Base-by-base conservation (phyloP, 2,797 vertebrate genomes). In the Artibeus lituratus region DNA sequence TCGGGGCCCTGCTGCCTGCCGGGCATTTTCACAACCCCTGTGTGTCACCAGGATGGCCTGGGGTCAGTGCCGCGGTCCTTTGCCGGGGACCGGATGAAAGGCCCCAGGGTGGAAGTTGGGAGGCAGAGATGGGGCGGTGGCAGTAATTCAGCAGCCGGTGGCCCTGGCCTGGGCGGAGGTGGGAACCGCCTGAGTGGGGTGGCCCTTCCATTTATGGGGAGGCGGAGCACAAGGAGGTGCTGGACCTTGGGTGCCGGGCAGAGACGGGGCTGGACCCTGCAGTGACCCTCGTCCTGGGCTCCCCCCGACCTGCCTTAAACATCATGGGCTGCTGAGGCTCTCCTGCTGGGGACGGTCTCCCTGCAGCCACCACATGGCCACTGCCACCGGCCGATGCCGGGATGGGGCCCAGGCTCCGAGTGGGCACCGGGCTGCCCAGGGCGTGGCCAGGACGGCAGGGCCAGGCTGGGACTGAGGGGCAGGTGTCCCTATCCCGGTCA, bases 401-500 rank as follows among this genome's bases (percentile, higher is more conserved):
- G 29, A 6, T 15, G 3, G 82, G 35, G 26, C 10, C 59, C 39
- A 26, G 82, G n/a, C 2, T 3, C 22, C 2, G 3, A 16, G 24
- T 24, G 1, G 37, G 15, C 11, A 53, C 2, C 0, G 4, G 77
- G 44, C 39, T 55, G 37, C 7, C 0, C 8, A n/a, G 37, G 53
- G 12, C 0, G 1, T 10, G 18, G 59, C 8, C 14, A 29, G 21
- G 1, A 32, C 8, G 81, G 42, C 32, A 35, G 74, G 32, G 55
- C 39, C 55, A 51, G 67, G 55, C 55, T 2, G 39, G 81, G n/a
- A 15, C 57, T 2, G 2, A n/a, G 10, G 3, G 37, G 15, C 26
- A 15, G 26, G n/a, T 1, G 14, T 10, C 51, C 9, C n/a, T 1
- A 0, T 10, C 59, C 44, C 0, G 0, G 37, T 49, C 10, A 2